Evolutionary conservation across 2,797 vertebrate genomes (phyloP).

Genomic region (Eurystomus glaucurus): DNA sequence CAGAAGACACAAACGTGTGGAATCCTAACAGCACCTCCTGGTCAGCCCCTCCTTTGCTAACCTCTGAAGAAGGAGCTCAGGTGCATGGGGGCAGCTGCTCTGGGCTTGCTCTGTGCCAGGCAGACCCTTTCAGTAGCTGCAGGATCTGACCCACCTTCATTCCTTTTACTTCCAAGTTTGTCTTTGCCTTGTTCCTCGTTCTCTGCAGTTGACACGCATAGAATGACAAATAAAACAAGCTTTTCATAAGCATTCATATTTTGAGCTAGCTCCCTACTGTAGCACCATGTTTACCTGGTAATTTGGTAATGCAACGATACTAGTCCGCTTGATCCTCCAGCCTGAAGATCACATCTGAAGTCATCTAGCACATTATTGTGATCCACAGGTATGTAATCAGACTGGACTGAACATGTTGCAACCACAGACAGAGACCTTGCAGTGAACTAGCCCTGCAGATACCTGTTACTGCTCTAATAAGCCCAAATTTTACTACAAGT

Average conservation of each 20-base stretch:
- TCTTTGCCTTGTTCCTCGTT: neutral
- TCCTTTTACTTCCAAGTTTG: neutral
- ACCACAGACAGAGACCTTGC: neutral
- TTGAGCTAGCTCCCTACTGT: neutral
- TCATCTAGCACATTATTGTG: neutral
- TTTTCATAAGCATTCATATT: neutral
- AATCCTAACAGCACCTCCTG: neutral
- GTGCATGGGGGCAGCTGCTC: neutral
- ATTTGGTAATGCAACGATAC: neutral
- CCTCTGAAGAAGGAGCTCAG: neutral
- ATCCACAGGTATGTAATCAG: neutral
- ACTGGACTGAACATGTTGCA: constrained; percentile 9
- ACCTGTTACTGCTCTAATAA: neutral
- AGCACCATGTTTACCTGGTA: neutral
- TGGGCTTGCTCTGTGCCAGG: neutral
- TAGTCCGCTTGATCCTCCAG: constrained; percentile 10
- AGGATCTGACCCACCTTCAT: neutral
- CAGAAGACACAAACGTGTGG: neutral
- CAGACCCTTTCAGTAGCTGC: neutral
- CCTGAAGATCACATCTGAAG: constrained; percentile 9
- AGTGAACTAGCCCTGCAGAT: neutral
- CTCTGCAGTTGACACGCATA: neutral
- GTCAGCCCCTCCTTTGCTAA: neutral
- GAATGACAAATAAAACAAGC: neutral
- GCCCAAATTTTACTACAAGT: neutral